phyloP scores from a whole-genome alignment of 1,140 invertebrate genomes.

The Stegodyphus mimosarum region DNA sequence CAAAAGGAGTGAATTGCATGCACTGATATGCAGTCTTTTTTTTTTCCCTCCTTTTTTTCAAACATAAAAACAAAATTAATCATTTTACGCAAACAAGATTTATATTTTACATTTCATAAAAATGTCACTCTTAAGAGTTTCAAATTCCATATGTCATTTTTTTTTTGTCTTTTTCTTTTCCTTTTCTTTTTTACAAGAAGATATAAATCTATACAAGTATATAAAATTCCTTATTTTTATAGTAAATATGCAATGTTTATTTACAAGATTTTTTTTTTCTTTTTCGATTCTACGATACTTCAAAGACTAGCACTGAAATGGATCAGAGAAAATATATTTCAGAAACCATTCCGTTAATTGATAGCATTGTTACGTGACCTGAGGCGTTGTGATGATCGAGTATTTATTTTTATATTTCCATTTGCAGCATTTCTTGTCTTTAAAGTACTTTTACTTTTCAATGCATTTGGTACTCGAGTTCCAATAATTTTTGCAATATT shows the following conservation, averaged over 20 bases:
- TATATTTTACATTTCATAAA: not conserved
- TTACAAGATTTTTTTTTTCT: conserved; percentile 16
- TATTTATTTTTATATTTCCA: conserved; percentile 28
- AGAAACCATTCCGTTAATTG: conserved; percentile 18
- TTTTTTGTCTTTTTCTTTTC: not conserved
- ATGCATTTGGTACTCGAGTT: not conserved
- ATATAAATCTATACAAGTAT: conserved; percentile 54
- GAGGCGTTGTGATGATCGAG: conserved; percentile 50
- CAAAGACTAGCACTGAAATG: conserved; percentile 36
- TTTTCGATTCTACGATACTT: conserved; percentile 21
- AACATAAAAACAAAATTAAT: conserved; percentile 3
- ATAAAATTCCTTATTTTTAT: conserved; percentile 31
- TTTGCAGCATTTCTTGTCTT: conserved; percentile 22
- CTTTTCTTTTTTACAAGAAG: conserved; percentile 16
- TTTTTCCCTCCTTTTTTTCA: not conserved
- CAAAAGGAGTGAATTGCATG: not conserved
- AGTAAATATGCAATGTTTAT: conserved; percentile 40
- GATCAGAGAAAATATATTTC: conserved; percentile 44
- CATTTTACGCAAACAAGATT: not conserved
- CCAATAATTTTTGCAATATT: conserved; percentile 1
- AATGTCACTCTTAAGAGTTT: not conserved
- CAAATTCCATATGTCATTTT: not conserved
- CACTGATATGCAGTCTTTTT: conserved; percentile 2
- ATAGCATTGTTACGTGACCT: conserved; percentile 49
- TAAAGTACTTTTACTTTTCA: conserved; percentile 19